Conservation (phyloP, 2,888 invertebrate genomes). For the Uloborus plumipes region DNA sequence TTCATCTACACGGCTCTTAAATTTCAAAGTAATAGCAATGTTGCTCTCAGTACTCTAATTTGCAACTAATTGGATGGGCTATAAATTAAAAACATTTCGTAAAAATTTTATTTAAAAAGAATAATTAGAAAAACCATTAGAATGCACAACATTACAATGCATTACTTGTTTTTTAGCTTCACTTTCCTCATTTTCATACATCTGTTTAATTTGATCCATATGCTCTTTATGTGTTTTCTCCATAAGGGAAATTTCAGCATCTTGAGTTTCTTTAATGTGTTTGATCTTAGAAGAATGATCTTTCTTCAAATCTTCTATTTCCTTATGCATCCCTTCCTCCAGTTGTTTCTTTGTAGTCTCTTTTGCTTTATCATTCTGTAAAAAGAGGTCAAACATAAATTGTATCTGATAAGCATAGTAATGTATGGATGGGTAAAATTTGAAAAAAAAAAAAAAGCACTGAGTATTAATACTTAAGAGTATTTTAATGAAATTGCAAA, state of each 20-base stretch:
- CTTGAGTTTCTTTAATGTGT: conserved; percentile 35
- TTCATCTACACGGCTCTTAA: no score
- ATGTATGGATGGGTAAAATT: neutral
- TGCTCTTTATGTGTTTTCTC: conserved; percentile 34
- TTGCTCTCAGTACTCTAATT: no score
- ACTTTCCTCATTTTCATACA: conserved; percentile 15
- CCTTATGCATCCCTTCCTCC: conserved; percentile 13
- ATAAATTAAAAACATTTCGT: no score
- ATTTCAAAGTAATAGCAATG: no score
- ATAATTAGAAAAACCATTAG: no score
- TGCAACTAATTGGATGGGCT: no score
- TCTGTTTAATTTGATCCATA: conserved; percentile 8
- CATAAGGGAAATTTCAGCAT: conserved; percentile 23
- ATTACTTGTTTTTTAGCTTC: conserved; percentile 3
- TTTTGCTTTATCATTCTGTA: conserved; percentile 15
- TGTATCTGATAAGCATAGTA: neutral
- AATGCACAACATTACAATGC: no score
- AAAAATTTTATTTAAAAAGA: no score
- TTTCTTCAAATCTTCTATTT: conserved; percentile 13
- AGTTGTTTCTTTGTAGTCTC: conserved; percentile 18
- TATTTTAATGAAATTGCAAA: no score
- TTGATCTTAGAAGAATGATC: conserved; percentile 12
- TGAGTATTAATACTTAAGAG: no score
- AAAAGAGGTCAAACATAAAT: neutral
- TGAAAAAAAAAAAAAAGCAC: no score